Conservation (phyloP, 2,113 vertebrate genomes). For the Sturnus vulgaris region DNA sequence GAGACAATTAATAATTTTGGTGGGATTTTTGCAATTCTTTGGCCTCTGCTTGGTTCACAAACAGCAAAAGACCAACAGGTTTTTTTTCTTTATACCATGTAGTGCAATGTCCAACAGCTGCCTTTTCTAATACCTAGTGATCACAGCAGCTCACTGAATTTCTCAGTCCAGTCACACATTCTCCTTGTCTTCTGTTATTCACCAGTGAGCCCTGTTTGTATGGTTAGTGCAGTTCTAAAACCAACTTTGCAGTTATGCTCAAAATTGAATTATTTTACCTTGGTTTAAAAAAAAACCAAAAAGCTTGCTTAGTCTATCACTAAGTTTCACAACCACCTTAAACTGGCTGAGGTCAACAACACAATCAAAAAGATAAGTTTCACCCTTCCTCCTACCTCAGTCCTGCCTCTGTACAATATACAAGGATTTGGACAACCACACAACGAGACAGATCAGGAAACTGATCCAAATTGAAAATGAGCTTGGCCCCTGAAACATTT, state of each 20-base stretch:
- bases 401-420: not conserved
- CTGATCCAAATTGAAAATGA: conserved; percentile 23
- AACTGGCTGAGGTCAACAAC: not conserved
- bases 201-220: not conserved
- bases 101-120: not conserved
- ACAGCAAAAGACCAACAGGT: not conserved
- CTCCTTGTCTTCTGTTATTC: not conserved
- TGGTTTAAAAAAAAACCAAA: not conserved
- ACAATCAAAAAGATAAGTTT: not conserved
- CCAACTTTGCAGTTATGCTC: not conserved
- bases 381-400: not conserved
- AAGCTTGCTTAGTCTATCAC: not conserved
- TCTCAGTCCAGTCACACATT: not conserved
- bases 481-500: conserved; percentile 1
- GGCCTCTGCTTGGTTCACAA: not conserved
- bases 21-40: not conserved
- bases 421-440: not conserved
- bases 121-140: not conserved
- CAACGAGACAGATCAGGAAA: not conserved
- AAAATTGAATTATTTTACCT: not conserved
- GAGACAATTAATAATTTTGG: not conserved
- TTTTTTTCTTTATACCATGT: not conserved
- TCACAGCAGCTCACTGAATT: not conserved
- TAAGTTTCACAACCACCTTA: not conserved
- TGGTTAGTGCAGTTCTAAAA: not conserved